Base-by-base conservation (phyloP, 2,797 vertebrate species). In the Chaenodraco wilsoni region DNA sequence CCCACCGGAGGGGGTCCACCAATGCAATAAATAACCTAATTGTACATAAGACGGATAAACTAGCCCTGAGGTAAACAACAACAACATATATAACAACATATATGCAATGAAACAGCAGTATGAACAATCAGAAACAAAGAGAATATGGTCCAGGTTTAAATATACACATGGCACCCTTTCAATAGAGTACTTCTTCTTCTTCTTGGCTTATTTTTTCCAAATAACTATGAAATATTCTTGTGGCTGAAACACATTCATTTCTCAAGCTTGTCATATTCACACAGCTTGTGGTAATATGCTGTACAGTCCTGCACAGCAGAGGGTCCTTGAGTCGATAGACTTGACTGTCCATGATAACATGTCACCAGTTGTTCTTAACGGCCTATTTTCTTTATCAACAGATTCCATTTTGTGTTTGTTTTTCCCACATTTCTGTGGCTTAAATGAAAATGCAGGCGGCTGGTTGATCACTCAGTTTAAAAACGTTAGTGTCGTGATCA, bases 401-500 rank as follows among this genome's bases (percentile, higher is more conserved):
- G 19, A 4, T 11, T 2, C n/a, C 31, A 10, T 50, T 31, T 49
- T 75, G 80, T 84, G 33, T 64, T 64, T 69, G 54, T 68, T 37
- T 74, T 85, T 69, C 21, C 4, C 59, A 45, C 43, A 40, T 6
- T 37, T 72, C 37, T 72, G 73, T 81, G 74, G 62, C 72, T 63
- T 54, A 50, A 78, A 74, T 83, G 44, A 33, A 68, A 84, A 84
- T 56, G 40, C 65, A 69, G 41, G 37, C 1, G 0, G 43, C 54
- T 33, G 4, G 5, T 45, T 77, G 63, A 50, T 81, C 55, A 31
- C 75, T 69, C 65, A 72, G 84, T 85, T 83, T 62, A 57, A 80
- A 82, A 45, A 66, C 1, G 2, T 17, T 50, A 40, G 19, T 51
- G 40, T 2, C 6, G 46, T 78, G 66, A 73, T 61, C 67, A 74